Base-by-base conservation (phyloP, 1,140 invertebrate genomes). In the Caenorhabditis brenneri region DNA sequence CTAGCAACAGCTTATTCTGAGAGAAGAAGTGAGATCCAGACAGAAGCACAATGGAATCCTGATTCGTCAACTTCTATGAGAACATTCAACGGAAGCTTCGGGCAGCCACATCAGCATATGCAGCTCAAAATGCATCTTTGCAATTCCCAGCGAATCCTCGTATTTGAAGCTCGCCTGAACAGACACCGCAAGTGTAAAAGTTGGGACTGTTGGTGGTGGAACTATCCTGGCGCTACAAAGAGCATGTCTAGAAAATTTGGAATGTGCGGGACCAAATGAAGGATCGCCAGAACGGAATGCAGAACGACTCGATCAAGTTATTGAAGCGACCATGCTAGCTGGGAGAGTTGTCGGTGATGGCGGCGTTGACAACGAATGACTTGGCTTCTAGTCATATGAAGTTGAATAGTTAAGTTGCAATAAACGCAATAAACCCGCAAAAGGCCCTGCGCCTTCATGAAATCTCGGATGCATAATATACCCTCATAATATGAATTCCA, bases 341-440 rank as follows among this genome's bases (percentile, higher is more conserved):
- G 97, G n/a, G 96, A 7, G 98, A 99, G 92, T 92, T 99, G 7
- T 98, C 96, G 81, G 92, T 99, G 4, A 96, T 99, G 95, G 95
- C 97, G n/a, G 97, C 98, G 0, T 93, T 99, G 58, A 95, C 96
- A 31, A 96, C 96, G 84, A 97, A 96, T 80, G 95, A 99, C 92
- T 93, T 99, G 88, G 97, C 99, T 36, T 94, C 95, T 91, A 98
- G 96, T 91, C 98, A 99, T 92, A 93, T 93, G 42, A 91, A 88
- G 87, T 90, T 92, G 83, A 93, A 93, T 87, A 91, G 92, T 91
- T 92, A 49, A 79, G 74, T n/a, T n/a, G n/a, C n/a, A n/a, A 16
- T 15, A 0, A n/a, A 19, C 5, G 2, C 15, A 51, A 51, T 51
- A 10, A 51, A 5, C 19, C 2, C 15, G 19, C 15, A 51, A 51